Evolutionary conservation across 2,888 invertebrate species (phyloP), one percentile per base, ranked within the genome.

Genomic region (Cylindroiulus punctatus): DNA sequence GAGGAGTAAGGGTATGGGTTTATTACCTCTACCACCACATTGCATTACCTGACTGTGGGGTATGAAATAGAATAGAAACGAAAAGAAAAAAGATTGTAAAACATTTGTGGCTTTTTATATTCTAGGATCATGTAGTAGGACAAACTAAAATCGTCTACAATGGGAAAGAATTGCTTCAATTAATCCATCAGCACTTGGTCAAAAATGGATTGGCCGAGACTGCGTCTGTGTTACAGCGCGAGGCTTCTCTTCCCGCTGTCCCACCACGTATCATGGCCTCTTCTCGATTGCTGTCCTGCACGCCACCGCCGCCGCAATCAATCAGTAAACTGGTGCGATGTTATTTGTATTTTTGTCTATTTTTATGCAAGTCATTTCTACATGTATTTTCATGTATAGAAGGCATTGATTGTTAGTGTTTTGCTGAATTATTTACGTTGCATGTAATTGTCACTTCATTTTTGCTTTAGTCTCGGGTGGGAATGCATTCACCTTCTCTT

Each of bases 121-220:
- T 81, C 44, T 12, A 91, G 94, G 96, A 98, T 0, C 97, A 97
- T 91, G 96, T 99, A 82, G 97, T 99, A 0, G 98, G 98, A 0
- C 97, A 98, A 91, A 99, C 99, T 0, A 94, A 96, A 88, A 98
- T 99, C 87, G 95, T 95, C 90, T 99, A 96, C 92, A 97, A 98
- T 91, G 97, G 97, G 90, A 94, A 95, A 82, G 98, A 99, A 91
- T 92, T 99, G 52, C 93, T 97, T 88, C 96, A 97, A 90, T 92
- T 99, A 17, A 97, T 99, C 84, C 94, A 96, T 89, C 95, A 96
- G 87, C 98, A 98, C 92, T 92, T 99, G 86, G 90, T 94, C 47
- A 93, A 94, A 2, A 94, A 96, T 89, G 98, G 96, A 0, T 92
- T 95, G 85, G 87, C 90, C 0, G 95, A 95, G 86, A 94, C 96